Evolutionary conservation across 2,797 vertebrate genomes (phyloP).

Genomic region (Platyrinchus mystaceus): DNA sequence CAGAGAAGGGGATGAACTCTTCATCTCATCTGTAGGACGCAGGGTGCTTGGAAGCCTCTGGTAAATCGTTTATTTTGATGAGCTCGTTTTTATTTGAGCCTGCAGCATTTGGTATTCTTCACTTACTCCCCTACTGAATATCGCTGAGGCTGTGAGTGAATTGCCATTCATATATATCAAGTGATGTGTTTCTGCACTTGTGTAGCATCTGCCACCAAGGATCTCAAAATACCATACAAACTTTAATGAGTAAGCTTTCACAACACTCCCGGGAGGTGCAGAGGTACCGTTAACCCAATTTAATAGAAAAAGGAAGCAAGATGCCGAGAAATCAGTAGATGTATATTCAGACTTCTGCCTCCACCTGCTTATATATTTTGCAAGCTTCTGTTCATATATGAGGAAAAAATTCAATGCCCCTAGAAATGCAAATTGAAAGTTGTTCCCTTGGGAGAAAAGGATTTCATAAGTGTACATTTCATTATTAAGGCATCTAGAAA

Average conservation of each 20-base stretch:
- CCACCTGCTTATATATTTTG: not conserved
- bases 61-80: slow-evolving; percentile 56
- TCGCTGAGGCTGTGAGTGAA: not conserved
- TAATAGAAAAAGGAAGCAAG: not conserved
- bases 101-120: slow-evolving; percentile 23
- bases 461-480: not conserved
- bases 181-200: not conserved
- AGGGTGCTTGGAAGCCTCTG: slow-evolving; percentile 28
- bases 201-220: not conserved
- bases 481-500: not conserved
- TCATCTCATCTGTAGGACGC: slow-evolving; percentile 36
- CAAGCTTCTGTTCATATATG: not conserved
- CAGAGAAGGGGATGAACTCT: slow-evolving; percentile 46
- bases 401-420: not conserved
- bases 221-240: not conserved
- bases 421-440: not conserved
- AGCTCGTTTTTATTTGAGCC: not conserved
- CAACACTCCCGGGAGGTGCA: not conserved
- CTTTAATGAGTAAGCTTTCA: slow-evolving; percentile 12
- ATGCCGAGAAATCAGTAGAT: not conserved
- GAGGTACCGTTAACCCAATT: not conserved
- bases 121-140: not conserved
- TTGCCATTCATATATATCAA: not conserved
- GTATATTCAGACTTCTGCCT: not conserved
- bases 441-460: not conserved